Base-by-base conservation (phyloP, 2,888 invertebrate species). In the Automeris io region DNA sequence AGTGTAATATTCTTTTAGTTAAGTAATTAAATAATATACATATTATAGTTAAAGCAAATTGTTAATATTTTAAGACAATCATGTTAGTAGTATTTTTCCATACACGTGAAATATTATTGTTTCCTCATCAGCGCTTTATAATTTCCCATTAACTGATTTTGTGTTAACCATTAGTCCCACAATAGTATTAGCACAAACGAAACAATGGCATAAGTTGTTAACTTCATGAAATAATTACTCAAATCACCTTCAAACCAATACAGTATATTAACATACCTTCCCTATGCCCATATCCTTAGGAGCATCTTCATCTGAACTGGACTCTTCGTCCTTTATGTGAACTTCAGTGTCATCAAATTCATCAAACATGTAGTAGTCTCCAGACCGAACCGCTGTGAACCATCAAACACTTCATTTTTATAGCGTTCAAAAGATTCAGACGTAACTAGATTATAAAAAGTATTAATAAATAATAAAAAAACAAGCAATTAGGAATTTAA, bases 361-460 rank as follows among this genome's bases (percentile, higher is more conserved):
- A 65, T 98, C 98, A 86, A 99, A 99, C 97, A 99, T 97, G 86
- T 98, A 99, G 86, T 99, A 99, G 83, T 99, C 99, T 11, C 99
- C 99, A 43, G 98, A 98, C 36, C 98, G 92, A 42, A 99, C 93
- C 36, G 99, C 99, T 99, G 87, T 70, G 78, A 54, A 57, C 29
- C 47, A 56, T 42, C 45, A 3, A 18, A 50, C 34, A 21, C 33
- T 5, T 19, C 37, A 25, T 5, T 33, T 12, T 33, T 13, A 13
- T 11, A 16, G n/a, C 6, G 0, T 12, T 21, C 11, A 33, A 4
- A 6, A 33, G 16, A 22, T 32, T 9, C 31, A 37, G 45, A 46
- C 42, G 54, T 48, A 49, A 54, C 43, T 48, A 55, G 54, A 19
- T 4, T 21, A 12, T 4, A 33, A 19, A 19, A 6, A 21, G 8